Evolutionary conservation across 2,797 vertebrate species (phyloP).

Genomic region (Sebastes paucispinis): DNA sequence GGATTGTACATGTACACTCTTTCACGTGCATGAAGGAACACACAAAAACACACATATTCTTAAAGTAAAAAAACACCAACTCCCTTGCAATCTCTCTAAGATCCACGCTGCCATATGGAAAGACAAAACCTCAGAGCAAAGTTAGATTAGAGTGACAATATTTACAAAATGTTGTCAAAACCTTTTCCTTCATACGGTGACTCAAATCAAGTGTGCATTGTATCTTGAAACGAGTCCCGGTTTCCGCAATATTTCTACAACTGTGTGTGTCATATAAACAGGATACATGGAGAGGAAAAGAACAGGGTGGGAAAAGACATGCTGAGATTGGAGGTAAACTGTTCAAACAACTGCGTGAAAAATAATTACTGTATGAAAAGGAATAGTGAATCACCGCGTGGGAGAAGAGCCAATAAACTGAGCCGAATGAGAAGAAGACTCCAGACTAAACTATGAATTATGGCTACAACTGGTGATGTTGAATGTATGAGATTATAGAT

Average conservation of each 20-base stretch:
- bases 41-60: not conserved
- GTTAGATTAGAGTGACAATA: constrained; percentile 26
- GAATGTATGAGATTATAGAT: constrained; percentile 20
- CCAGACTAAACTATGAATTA: constrained; percentile 43
- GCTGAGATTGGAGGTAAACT: constrained; percentile 44
- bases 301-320: constrained; percentile 71
- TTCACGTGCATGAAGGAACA: constrained; percentile 20
- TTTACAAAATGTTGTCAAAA: constrained; percentile 49
- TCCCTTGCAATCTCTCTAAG: not conserved
- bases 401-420: constrained; percentile 33
- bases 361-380: constrained; percentile 41
- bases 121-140: not conserved
- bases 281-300: constrained; percentile 80
- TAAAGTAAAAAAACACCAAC: not conserved
- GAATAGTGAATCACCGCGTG: constrained; percentile 26
- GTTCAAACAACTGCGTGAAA: constrained; percentile 49
- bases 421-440: constrained; percentile 20
- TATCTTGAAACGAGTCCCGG: constrained; percentile 56
- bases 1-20: constrained; percentile 5
- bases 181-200: constrained; percentile 19
- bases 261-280: constrained; percentile 76
- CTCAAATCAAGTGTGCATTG: constrained; percentile 45
- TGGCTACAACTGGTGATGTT: constrained; percentile 18
- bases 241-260: constrained; percentile 70
- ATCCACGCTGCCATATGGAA: not conserved